phyloP scores from a whole-genome alignment of 2,113 vertebrate genomes.

The Chroicocephalus ridibundus region DNA sequence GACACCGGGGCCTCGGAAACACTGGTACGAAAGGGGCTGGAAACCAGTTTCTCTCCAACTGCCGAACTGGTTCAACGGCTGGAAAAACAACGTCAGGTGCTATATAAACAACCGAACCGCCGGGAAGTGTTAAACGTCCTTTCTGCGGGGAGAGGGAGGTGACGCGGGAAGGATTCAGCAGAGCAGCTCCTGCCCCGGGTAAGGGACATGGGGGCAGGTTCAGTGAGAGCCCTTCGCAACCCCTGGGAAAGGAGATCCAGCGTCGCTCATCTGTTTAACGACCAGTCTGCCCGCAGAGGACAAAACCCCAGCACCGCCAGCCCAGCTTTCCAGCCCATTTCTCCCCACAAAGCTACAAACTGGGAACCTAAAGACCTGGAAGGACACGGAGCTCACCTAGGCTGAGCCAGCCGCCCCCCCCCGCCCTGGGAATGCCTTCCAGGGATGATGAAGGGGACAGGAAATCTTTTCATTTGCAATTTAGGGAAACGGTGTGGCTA shows the following conservation, averaged over 20 bases:
- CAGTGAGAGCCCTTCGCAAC: not conserved
- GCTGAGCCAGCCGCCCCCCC: accelerated
- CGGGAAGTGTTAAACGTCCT: not conserved
- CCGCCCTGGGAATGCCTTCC: not conserved
- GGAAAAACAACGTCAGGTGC: not conserved
- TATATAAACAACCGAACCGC: not conserved
- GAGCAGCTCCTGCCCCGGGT: not conserved
- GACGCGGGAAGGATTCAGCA: not conserved
- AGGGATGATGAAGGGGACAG: not conserved
- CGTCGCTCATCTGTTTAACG: accelerated
- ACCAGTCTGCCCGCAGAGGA: too few species aligned
- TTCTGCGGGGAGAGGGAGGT: accelerated
- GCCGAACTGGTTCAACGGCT: not conserved
- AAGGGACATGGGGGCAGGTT: not conserved
- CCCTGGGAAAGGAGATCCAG: too few species aligned
- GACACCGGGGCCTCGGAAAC: accelerated
- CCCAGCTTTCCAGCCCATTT: not conserved
- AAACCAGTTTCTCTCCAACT: not conserved
- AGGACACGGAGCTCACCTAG: not conserved
- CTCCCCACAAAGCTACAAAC: not conserved
- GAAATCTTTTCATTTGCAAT: accelerated
- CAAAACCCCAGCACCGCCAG: accelerated
- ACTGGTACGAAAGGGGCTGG: not conserved
- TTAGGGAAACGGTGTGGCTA: accelerated
- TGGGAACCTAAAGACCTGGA: not conserved